Evolutionary conservation across 2,888 invertebrate species (phyloP).

Genomic region (Dugesia japonica): DNA sequence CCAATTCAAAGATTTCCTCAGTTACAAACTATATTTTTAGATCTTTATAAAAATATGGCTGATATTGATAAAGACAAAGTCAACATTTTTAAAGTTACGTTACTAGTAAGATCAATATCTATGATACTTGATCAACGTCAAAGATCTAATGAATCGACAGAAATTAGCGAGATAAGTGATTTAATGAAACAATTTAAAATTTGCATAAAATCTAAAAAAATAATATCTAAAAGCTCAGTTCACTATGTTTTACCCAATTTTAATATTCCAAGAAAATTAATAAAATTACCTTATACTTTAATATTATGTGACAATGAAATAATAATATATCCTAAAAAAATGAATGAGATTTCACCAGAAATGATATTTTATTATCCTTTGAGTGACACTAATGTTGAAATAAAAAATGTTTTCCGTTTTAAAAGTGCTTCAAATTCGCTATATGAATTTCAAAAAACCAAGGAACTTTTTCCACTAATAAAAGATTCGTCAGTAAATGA

Average conservation of each 20-base stretch:
- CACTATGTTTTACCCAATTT: not conserved
- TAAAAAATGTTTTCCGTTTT: not conserved
- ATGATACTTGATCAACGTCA: not conserved
- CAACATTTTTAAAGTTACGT: not conserved
- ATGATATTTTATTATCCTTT: not conserved
- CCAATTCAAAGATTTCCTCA: slow-evolving; percentile 5
- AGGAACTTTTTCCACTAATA: not conserved
- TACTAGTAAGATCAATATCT: not conserved
- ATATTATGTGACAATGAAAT: not conserved
- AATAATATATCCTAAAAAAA: not conserved
- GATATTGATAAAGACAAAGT: not conserved
- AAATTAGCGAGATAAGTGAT: not conserved
- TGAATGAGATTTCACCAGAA: not conserved
- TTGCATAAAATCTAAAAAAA: not conserved
- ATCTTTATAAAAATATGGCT: not conserved
- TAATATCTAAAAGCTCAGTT: not conserved
- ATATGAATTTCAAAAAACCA: not conserved
- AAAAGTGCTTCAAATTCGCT: not conserved
- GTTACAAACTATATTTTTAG: not conserved
- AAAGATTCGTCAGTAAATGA: not conserved
- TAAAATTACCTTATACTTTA: not conserved
- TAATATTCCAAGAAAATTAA: not conserved
- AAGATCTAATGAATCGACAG: not conserved
- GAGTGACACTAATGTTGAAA: not conserved
- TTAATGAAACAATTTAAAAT: not conserved